A percentile compares a stretch with the other conserved stretches of the same genome.
Evolutionary conservation across 2,113 vertebrate species (phyloP).

Genomic region (Forbesichthys agassizii): DNA sequence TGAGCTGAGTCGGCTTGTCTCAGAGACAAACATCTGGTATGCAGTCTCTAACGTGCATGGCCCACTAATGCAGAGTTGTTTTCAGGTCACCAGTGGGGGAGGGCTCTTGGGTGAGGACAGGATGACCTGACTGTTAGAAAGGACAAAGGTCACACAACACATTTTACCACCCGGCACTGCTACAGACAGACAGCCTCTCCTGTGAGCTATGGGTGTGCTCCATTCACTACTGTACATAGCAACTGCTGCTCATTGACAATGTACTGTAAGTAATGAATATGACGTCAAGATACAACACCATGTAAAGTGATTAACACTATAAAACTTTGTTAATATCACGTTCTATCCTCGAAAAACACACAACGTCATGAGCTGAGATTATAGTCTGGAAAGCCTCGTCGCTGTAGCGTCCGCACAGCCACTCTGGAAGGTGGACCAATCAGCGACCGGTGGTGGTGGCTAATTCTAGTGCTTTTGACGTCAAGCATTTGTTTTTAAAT

Average conservation of each 20-base stretch:
- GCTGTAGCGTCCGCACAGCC: too few species aligned
- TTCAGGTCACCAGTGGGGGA: constrained; percentile 29
- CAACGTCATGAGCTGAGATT: too few species aligned
- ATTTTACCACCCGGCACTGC: constrained; percentile 55
- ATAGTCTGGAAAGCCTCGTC: too few species aligned
- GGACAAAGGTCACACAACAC: constrained; percentile 67
- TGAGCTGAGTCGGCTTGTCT: too few species aligned
- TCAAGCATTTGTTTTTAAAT: too few species aligned
- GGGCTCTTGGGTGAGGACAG: constrained; percentile 33
- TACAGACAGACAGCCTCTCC: not conserved
- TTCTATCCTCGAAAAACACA: too few species aligned
- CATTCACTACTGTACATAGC: constrained; percentile 49
- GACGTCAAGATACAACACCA: constrained; percentile 19
- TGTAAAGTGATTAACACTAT: constrained; percentile 14
- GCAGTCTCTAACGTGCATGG: constrained; percentile 2
- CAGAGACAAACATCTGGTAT: too few species aligned
- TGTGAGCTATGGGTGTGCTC: constrained; percentile 63
- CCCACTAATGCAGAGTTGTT: constrained; percentile 8
- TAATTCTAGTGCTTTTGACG: too few species aligned
- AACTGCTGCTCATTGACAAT: constrained; percentile 8
- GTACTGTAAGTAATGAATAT: constrained; percentile 7
- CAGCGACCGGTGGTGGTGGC: too few species aligned
- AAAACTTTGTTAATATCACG: too few species aligned
- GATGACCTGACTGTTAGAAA: constrained; percentile 58
- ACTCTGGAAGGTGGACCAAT: too few species aligned